Evolutionary conservation across 2,888 invertebrate species (phyloP), one percentile per base, ranked within the genome.

Genomic region (Netelia fuscicornis): DNA sequence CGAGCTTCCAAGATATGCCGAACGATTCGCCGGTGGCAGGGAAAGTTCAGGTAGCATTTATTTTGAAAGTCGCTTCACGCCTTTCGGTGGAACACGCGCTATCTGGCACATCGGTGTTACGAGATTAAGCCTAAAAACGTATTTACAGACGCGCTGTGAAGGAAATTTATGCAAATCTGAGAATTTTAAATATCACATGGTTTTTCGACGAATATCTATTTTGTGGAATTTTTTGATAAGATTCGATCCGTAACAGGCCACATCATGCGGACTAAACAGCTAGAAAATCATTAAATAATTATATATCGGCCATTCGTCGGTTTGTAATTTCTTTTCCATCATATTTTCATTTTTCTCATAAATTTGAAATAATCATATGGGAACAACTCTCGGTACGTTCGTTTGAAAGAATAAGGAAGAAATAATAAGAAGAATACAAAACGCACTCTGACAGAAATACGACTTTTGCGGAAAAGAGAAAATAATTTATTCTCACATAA

Each of bases 1-100:
- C 8, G 17, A 58, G 58, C 17, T 30, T 71, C 54, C 37, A 11
- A 13, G 25, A 37, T 56, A 71, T 37, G 23, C 58, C 54, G 17
- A 17, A 42, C 42, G 65, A 65, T 65, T 65, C 65, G 65, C 65
- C 65, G 65, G 10, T 65, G 65, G 65, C 65, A 44, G 65, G 65
- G 65, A 65, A 65, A 65, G 65, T 65, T 65, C 65, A 2, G 65
- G 42, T n/a, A 65, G 44, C 17, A 44, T 65, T 65, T 44, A 65
- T 65, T 65, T 65, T 65, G 44, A 65, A 65, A 65, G 65, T 42
- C 8, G 56, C 44, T 58, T 65, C 42, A 58, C 65, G 67, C 58
- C 58, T 58, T 58, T 23, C 20, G 17, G 58, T 9, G 17, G 17
- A 20, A 58, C 6, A 10, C 58, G 20, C 58, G n/a, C 56, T 48